phyloP scores from a whole-genome alignment of 2,113 vertebrate genomes.

The Balaenoptera acutorostrata region DNA sequence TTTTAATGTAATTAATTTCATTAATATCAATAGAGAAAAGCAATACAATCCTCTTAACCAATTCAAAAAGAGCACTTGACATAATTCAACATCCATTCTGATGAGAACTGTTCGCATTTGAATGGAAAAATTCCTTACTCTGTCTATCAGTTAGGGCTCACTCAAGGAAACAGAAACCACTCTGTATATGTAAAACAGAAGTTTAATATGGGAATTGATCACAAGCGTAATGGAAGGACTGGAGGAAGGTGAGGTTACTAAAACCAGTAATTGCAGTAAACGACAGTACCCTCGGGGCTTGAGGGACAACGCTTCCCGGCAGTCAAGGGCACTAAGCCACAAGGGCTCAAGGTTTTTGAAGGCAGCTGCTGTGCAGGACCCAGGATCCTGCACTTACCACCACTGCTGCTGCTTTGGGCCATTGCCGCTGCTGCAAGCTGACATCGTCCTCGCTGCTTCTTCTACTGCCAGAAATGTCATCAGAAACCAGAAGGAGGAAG shows the following conservation, averaged over 20 bases:
- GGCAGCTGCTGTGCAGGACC: neutral
- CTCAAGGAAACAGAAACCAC: neutral
- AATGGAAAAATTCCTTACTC: conserved; percentile 15
- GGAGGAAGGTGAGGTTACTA: neutral
- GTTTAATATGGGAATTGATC: neutral
- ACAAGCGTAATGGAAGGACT: neutral
- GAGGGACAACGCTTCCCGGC: neutral
- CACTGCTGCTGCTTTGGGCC: neutral
- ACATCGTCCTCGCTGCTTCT: neutral
- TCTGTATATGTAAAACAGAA: neutral
- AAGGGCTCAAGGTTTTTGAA: neutral
- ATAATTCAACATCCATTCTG: neutral
- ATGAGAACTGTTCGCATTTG: neutral
- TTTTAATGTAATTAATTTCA: conserved; percentile 13
- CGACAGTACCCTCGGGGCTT: neutral
- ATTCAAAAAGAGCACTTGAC: neutral
- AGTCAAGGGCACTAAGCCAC: neutral
- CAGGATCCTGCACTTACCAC: neutral
- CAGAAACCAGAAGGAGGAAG: neutral
- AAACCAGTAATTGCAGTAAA: neutral
- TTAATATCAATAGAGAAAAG: neutral
- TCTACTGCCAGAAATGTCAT: neutral
- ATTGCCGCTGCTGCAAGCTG: neutral
- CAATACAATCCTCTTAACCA: neutral
- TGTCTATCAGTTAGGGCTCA: neutral